Base-by-base conservation (phyloP, 2,797 vertebrate species). In the Sylvia borin region DNA sequence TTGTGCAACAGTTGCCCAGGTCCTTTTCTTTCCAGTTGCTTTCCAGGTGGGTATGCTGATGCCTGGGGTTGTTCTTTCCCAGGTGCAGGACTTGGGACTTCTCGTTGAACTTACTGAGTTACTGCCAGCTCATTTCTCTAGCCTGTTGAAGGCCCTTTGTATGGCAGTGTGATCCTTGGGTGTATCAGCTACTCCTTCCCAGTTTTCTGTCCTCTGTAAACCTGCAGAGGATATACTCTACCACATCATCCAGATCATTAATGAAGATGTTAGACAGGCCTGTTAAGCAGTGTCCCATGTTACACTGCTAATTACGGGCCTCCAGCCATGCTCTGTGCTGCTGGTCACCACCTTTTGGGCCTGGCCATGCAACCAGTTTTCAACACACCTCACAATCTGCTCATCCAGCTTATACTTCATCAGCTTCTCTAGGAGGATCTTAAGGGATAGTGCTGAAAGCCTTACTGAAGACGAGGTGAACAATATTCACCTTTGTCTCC, bases 401-500 rank as follows among this genome's bases (percentile, higher is more conserved):
- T 76, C 27, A 50, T 82, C 36, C 55, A 43, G 13, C 27, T 43
- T 70, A 3, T 17, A 15, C 16, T 50, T 45, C 36, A 57, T 57
- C 36, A 64, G 11, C 24, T 42, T 70, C 16, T 21, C 22, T 25
- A 14, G 14, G 17, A 51, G 29, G 14, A 42, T 60, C 50, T 75
- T 57, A 45, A 31, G 34, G n/a, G 26, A 22, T 34, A 27, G 21
- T 68, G 34, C 74, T 60, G 67, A 68, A 85, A 85, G 34, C 27
- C 54, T 75, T 61, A 36, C 20, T 75, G 42, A 81, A 55, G 53
- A 29, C n/a, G 77, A 64, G 40, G 11, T 61, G 60, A 16, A 20
- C 0, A 0, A 11, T 53, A 51, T 4, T 16, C 34, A 53, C 51
- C 36, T 66, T 26, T 66, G 36, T 58, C 27, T 47, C 21, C 53